Evolutionary conservation across 2,113 vertebrate genomes (phyloP).

Genomic region (Vulpes ferrilata): DNA sequence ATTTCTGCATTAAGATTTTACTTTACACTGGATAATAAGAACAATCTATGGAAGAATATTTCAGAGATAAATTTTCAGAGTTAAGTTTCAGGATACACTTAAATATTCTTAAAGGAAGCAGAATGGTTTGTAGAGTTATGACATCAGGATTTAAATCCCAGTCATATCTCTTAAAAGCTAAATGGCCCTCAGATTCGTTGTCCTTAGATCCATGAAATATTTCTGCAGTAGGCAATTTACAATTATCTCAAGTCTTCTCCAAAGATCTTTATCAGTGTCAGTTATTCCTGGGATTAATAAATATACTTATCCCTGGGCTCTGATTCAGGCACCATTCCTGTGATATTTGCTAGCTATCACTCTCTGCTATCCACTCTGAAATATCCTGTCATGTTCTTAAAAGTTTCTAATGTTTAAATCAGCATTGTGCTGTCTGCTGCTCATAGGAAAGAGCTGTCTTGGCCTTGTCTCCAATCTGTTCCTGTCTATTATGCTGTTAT

Average conservation of each 20-base stretch:
- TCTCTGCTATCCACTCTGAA: not conserved
- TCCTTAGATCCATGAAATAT: not conserved
- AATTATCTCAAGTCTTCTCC: not conserved
- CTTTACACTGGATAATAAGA: not conserved
- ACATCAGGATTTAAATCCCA: not conserved
- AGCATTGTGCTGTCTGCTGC: not conserved
- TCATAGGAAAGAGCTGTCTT: not conserved
- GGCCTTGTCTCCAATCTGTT: not conserved
- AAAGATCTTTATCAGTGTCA: not conserved
- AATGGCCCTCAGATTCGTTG: not conserved
- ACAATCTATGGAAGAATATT: not conserved
- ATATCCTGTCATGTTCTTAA: not conserved
- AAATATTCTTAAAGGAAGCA: not conserved
- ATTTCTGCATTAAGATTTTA: not conserved
- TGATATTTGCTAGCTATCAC: not conserved
- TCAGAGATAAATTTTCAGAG: not conserved
- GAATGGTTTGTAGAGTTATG: not conserved
- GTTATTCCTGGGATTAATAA: not conserved
- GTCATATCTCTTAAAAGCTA: not conserved
- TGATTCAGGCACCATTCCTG: not conserved
- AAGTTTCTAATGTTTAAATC: not conserved
- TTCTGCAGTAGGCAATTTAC: not conserved
- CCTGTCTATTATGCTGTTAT: not conserved
- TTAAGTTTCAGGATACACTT: not conserved
- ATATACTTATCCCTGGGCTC: not conserved